phyloP scores from a whole-genome alignment of 2,113 vertebrate species.

The Phylloscopus whistleri region DNA sequence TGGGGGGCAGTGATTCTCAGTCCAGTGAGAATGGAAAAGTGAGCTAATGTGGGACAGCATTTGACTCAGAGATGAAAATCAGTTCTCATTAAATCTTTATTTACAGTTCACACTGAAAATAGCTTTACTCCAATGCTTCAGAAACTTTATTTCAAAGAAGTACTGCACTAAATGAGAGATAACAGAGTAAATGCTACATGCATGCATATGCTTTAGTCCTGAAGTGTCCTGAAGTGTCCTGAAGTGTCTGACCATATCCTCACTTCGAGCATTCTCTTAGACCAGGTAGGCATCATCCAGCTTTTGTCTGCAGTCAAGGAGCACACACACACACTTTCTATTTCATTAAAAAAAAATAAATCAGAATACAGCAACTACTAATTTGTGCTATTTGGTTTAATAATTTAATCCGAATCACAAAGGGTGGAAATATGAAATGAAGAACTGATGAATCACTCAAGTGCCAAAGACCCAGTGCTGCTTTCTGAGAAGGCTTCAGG shows the following conservation, averaged over 20 bases:
- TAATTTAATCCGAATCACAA: not conserved
- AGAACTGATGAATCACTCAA: not conserved
- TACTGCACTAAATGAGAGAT: not conserved
- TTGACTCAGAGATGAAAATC: slow-evolving; percentile 34
- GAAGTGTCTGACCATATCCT: not conserved
- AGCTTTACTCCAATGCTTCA: not conserved
- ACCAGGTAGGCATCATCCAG: not conserved
- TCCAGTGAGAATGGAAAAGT: not conserved
- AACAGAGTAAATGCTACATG: not conserved
- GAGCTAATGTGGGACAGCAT: slow-evolving; percentile 12
- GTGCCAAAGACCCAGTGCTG: not conserved
- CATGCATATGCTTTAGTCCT: not conserved
- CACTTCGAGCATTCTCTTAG: not conserved
- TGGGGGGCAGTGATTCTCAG: not conserved
- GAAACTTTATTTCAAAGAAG: not conserved
- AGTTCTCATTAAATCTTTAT: slow-evolving; percentile 37
- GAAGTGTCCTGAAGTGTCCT: no score
- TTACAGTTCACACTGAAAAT: slow-evolving; percentile 1
- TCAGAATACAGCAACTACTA: not conserved
- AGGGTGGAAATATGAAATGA: not conserved
- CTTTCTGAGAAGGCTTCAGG: not conserved
- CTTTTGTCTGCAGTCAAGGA: not conserved
- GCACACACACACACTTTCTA: not conserved
- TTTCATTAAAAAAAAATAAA: not conserved
- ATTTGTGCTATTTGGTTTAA: not conserved